phyloP scores from a whole-genome alignment of 2,113 vertebrate genomes.

The Osmerus mordax region DNA sequence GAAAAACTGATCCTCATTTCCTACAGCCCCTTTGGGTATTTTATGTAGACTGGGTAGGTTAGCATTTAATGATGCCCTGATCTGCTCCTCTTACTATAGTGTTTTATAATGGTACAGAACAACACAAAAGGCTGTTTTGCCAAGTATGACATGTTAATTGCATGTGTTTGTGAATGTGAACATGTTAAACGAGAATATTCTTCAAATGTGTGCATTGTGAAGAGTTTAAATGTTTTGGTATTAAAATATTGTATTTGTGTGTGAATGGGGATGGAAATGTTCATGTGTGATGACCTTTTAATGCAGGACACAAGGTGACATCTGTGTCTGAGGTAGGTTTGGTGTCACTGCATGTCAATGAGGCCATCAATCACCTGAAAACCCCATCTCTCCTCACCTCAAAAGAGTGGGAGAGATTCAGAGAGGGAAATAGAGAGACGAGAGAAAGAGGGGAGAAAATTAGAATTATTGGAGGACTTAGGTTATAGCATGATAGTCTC shows the following conservation, averaged over 20 bases:
- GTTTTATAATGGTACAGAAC: too few species aligned
- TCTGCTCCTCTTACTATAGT: too few species aligned
- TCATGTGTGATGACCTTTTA: slow-evolving; percentile 39
- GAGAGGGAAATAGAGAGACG: neutral
- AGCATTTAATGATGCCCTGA: too few species aligned
- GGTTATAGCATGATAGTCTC: too few species aligned
- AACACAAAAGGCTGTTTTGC: too few species aligned
- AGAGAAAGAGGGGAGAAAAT: neutral
- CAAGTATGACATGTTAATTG: too few species aligned
- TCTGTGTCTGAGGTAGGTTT: slow-evolving; percentile 48
- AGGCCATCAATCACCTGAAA: slow-evolving; percentile 42
- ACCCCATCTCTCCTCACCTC: slow-evolving; percentile 25
- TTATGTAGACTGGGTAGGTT: too few species aligned
- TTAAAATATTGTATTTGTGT: neutral
- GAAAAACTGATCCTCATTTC: too few species aligned
- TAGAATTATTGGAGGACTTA: neutral
- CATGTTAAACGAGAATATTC: too few species aligned
- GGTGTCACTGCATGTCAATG: slow-evolving; percentile 61
- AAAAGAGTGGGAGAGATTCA: slow-evolving; percentile 10
- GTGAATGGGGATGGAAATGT: slow-evolving; percentile 4
- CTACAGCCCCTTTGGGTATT: too few species aligned
- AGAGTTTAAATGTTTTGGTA: neutral
- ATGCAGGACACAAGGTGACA: slow-evolving; percentile 51
- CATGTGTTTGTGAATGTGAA: too few species aligned
- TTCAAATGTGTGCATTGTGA: neutral